Percentiles rank a stretch among this genome's conserved stretches.
These are phyloP conservation scores for Papilio helenus DNA, from an alignment of 1,140 invertebrate species.

Conservation along the genomic window DNA sequence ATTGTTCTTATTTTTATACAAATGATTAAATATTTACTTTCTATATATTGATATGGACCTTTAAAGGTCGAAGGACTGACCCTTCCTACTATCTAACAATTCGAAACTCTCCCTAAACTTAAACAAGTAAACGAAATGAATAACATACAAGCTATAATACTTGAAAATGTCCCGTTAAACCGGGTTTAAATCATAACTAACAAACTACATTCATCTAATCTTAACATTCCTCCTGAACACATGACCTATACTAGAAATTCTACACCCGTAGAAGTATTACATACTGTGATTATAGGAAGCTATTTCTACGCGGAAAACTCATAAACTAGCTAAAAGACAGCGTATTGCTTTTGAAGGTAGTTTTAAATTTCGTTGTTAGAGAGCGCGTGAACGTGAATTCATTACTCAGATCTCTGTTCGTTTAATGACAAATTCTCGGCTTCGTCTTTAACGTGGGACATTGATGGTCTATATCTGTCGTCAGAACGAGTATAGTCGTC, in stretches of 20 bases:
- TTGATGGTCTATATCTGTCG: slow-evolving; percentile 69
- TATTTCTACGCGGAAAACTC: slow-evolving; percentile 52
- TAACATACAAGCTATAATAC: slow-evolving; percentile 78
- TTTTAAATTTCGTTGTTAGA: not conserved
- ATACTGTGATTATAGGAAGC: slow-evolving; percentile 68
- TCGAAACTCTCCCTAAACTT: slow-evolving; percentile 67
- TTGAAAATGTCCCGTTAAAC: slow-evolving; percentile 75
- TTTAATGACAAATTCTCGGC: slow-evolving; percentile 81
- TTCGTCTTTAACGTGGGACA: slow-evolving; percentile 76
- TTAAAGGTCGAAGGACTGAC: slow-evolving; percentile 66
- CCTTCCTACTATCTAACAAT: slow-evolving; percentile 68
- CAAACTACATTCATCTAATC: slow-evolving; percentile 59
- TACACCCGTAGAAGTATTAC: slow-evolving; percentile 80
- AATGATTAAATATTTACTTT: slow-evolving; percentile 75
- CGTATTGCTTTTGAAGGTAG: slow-evolving; percentile 53
- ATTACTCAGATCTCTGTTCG: slow-evolving; percentile 75
- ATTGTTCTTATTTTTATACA: slow-evolving; percentile 79
- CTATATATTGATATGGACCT: slow-evolving; percentile 81
- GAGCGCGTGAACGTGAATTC: slow-evolving; percentile 51
- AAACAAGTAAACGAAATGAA: slow-evolving; percentile 53
- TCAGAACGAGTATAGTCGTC: slow-evolving; percentile 72
- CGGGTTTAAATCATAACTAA: slow-evolving; percentile 58
- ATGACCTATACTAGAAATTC: slow-evolving; percentile 69
- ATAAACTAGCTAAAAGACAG: slow-evolving; percentile 44
- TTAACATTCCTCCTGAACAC: slow-evolving; percentile 67